Evolutionary conservation across 1,140 invertebrate genomes (phyloP).

Genomic region (Aporrectodea caliginosa): DNA sequence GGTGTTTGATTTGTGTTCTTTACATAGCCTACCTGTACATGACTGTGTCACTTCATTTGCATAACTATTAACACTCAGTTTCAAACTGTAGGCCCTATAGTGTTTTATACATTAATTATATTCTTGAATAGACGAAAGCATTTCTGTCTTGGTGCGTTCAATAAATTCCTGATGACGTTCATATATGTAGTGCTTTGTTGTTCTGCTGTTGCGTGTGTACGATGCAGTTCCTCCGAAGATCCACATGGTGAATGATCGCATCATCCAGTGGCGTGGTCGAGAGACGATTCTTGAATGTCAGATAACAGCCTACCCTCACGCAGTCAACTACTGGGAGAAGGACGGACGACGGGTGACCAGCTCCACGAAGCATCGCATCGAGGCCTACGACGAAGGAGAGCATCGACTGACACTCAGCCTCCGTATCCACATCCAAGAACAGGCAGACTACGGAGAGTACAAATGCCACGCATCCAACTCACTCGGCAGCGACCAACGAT

Average conservation of each 20-base stretch:
- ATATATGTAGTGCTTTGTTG: no score
- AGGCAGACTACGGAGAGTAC: conserved; percentile 79
- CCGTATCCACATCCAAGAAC: conserved; percentile 71
- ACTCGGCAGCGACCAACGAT: conserved; percentile 77
- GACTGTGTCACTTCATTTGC: no score
- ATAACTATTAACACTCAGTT: no score
- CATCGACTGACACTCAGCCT: conserved; percentile 81
- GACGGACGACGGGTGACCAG: conserved; percentile 67
- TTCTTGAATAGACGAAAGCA: no score
- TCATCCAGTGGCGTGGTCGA: conserved; percentile 40
- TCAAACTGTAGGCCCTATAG: no score
- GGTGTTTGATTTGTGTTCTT: no score
- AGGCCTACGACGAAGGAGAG: conserved; percentile 67
- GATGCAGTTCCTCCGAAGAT: conserved; percentile 47
- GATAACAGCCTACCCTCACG: conserved; percentile 81
- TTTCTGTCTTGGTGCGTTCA: no score
- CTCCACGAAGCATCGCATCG: conserved; percentile 70
- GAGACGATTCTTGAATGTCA: conserved; percentile 71
- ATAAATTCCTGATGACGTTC: no score
- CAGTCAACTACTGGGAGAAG: conserved; percentile 78
- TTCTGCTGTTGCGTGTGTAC: neutral
- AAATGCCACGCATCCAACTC: conserved; percentile 86
- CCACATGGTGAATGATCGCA: conserved; percentile 38
- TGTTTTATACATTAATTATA: no score
- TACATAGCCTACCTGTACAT: no score